Percentiles rank a stretch among this genome's conserved stretches.
Conservation (phyloP, 2,113 vertebrate species). For the Macrotis lagotis region DNA sequence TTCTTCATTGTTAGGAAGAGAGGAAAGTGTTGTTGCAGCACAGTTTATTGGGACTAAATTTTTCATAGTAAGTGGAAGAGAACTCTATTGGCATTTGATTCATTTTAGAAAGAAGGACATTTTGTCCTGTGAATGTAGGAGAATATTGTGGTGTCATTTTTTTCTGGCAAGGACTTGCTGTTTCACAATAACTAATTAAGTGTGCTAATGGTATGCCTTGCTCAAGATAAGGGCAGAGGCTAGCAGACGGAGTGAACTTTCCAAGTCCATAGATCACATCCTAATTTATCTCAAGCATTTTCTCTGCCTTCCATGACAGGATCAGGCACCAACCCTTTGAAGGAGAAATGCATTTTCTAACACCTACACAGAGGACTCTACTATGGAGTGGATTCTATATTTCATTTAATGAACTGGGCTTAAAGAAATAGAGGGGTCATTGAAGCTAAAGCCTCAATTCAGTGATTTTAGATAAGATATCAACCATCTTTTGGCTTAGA, state of each 20-base stretch:
- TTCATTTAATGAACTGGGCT: not conserved
- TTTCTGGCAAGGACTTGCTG: not conserved
- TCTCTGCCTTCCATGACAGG: not conserved
- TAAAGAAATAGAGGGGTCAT: not conserved
- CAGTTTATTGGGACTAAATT: constrained; percentile 9
- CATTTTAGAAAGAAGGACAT: not conserved
- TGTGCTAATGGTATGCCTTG: not conserved
- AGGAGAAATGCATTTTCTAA: not conserved
- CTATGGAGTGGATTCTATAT: not conserved
- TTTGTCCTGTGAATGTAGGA: not conserved
- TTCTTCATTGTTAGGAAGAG: not conserved
- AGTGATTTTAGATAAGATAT: not conserved
- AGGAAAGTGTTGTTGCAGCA: constrained; percentile 24
- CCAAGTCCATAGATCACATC: not conserved
- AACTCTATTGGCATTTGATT: not conserved
- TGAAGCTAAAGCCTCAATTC: not conserved
- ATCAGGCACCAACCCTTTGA: not conserved
- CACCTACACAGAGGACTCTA: not conserved
- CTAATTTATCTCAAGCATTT: not conserved
- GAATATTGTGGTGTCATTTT: not conserved
- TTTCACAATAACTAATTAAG: not conserved
- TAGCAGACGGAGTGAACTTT: not conserved
- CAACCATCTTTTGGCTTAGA: not conserved
- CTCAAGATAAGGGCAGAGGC: not conserved
- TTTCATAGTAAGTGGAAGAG: constrained; percentile 23